These are phyloP conservation scores for Ciconia stormi DNA, from an alignment of 2,113 vertebrate genomes.

Conservation along the genomic window DNA sequence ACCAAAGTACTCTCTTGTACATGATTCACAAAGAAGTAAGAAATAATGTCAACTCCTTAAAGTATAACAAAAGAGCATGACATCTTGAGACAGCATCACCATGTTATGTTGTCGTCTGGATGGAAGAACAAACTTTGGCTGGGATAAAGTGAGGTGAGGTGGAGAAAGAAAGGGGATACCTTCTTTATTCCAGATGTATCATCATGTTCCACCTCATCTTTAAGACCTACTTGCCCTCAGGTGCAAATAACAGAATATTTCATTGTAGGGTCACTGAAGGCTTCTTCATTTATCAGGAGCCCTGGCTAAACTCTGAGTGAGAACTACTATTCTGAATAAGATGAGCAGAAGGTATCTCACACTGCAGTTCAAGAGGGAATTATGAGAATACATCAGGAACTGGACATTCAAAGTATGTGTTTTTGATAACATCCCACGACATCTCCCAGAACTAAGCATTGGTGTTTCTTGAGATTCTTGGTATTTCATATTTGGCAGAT, in stretches of 20 bases:
- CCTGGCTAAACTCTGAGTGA: background rate
- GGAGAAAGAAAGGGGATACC: background rate
- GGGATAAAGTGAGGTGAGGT: background rate
- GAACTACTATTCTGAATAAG: background rate
- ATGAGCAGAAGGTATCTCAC: background rate
- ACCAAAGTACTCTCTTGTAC: background rate
- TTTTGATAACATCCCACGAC: background rate
- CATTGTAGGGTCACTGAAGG: background rate
- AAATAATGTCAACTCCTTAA: background rate
- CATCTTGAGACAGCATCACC: background rate
- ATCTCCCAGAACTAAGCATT: background rate
- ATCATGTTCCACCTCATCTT: background rate
- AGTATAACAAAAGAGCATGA: background rate
- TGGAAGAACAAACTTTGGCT: background rate
- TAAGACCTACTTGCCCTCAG: background rate
- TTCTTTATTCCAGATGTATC: background rate
- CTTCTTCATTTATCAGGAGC: background rate
- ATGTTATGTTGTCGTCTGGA: background rate
- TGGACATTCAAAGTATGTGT: background rate
- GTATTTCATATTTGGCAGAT: background rate
- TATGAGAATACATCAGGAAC: background rate
- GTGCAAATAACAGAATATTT: background rate
- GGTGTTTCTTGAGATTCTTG: background rate
- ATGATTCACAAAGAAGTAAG: background rate
- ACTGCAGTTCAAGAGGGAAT: background rate